Conservation (phyloP, 2,888 invertebrate species). For the Lepidocyrtinus sp. region DNA sequence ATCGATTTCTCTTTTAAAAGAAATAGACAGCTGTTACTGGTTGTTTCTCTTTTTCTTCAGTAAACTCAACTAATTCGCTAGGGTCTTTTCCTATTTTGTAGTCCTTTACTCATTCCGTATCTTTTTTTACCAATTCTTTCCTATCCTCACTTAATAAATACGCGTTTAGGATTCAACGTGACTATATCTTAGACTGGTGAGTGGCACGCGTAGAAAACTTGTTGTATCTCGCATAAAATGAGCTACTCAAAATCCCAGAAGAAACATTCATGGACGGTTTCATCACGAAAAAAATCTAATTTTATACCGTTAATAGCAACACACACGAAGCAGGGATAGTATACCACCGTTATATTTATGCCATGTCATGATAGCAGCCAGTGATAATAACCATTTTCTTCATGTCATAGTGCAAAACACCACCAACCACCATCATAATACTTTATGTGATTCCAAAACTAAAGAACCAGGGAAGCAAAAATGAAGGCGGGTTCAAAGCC, state of each 20-base stretch:
- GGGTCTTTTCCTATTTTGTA: not conserved
- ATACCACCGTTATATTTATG: constrained; percentile 15
- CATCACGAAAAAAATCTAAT: constrained; percentile 55
- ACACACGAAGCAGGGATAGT: not conserved
- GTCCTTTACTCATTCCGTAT: not conserved
- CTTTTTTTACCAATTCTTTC: not conserved
- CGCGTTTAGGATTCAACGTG: constrained; percentile 18
- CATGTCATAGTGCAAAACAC: constrained; percentile 16
- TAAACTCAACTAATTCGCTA: not conserved
- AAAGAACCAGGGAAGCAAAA: too few relatives aligned
- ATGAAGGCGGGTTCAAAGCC: not conserved
- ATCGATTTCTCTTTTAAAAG: constrained; percentile 51
- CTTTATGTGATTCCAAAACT: not conserved
- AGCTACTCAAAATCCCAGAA: constrained; percentile 46
- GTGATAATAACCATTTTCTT: constrained; percentile 40
- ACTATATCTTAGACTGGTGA: constrained; percentile 13
- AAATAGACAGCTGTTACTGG: constrained; percentile 45
- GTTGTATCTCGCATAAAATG: constrained; percentile 24
- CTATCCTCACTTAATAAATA: not conserved
- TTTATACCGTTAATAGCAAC: constrained; percentile 32
- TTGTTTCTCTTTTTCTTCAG: not conserved
- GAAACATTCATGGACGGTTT: constrained; percentile 54
- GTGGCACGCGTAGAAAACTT: constrained; percentile 14
- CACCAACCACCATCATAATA: not conserved
- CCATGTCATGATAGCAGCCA: constrained; percentile 31